These are phyloP conservation scores for Anolis carolinensis DNA, from an alignment of 2,113 vertebrate genomes.

Conservation along the genomic window DNA sequence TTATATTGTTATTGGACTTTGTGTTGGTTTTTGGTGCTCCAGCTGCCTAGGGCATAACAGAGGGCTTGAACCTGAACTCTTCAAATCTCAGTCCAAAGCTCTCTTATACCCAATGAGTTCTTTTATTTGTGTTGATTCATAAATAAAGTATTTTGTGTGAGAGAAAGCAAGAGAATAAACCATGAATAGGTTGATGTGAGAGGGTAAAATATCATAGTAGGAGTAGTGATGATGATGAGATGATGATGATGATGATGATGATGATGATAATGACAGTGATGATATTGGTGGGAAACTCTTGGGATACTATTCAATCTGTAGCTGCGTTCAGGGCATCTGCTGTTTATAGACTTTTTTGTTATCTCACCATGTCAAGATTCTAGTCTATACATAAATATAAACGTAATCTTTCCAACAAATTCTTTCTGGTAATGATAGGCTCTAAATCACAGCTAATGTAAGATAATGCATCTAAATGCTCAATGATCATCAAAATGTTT, in stretches of 20 bases:
- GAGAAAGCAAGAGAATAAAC: conserved; percentile 8
- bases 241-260: conserved; percentile 53
- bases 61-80: no score
- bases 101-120: no score
- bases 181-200: conserved; percentile 60
- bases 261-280: conserved; percentile 33
- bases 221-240: no score
- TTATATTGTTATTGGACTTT: no score
- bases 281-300: conserved; percentile 54
- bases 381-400: conserved; percentile 20
- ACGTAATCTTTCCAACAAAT: conserved; percentile 56
- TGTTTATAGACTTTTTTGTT: conserved; percentile 60
- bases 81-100: no score
- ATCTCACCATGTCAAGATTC: conserved; percentile 48
- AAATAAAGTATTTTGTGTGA: background rate
- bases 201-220: conserved; percentile 1
- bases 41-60: no score
- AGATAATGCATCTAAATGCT: conserved; percentile 48
- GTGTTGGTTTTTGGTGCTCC: no score
- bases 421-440: conserved; percentile 38
- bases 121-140: background rate
- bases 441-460: conserved; percentile 67
- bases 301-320: no score
- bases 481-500: conserved; percentile 58
- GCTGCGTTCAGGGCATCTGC: conserved; percentile 49